Evolutionary conservation across 2,888 invertebrate genomes (phyloP), one percentile per base, ranked within the genome.

Genomic region (Stenoptilia bipunctidactyla): DNA sequence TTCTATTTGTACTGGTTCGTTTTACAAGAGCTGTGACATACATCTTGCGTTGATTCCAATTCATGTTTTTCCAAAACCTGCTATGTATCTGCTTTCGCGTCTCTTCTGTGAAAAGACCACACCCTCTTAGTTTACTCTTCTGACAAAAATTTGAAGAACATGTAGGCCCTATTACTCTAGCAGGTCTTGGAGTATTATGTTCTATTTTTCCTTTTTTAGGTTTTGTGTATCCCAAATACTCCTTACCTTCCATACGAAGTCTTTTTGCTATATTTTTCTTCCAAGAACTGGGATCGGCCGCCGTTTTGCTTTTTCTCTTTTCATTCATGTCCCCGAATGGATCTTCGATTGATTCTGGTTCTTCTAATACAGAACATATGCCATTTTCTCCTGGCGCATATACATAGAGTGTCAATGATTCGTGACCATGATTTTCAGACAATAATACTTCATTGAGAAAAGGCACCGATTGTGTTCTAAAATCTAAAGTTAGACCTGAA

Each of bases 81-180:
- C 36, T 13, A 36, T 36, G 15, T 36, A 40, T 2, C n/a, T 9
- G 6, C 36, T 13, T 30, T 15, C 36, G 40, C 20, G 25, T 40
- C 25, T 49, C 47, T 13, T 53, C 46, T 13, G 27, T 25, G 39
- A 52, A 39, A 25, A 41, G 41, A 35, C 47, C 39, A 37, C 48
- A 47, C 36, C 38, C 39, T 42, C 50, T 34, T 12, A 43, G 13
- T 27, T 45, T 45, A 41, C 46, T 45, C 38, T 45, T 50, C 39
- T 38, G 42, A 38, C 49, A 50, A 44, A 45, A 49, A 12, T 48
- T 13, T n/a, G 49, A 49, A 36, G 30, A 41, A 39, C 51, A 48
- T 14, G 30, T 43, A 15, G 36, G 39, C 25, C 44, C 43, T 13
- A 44, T 2, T 34, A 27, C 27, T 36, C 39, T 41, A 8, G 40